Conservation (phyloP, 2,797 vertebrate genomes). For the Lophius americanus region DNA sequence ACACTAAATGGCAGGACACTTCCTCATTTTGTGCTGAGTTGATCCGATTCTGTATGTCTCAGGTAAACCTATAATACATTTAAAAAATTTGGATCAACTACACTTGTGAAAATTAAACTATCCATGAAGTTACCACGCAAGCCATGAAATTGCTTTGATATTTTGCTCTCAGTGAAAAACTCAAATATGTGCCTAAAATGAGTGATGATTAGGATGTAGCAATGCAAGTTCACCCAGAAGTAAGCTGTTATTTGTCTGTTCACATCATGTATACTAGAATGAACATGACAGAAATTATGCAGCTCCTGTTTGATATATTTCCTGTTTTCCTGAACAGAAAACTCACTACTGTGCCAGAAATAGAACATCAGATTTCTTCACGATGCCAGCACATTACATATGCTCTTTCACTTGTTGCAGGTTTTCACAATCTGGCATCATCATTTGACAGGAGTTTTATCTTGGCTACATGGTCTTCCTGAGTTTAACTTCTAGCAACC, state of each 20-base stretch:
- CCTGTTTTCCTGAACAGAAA: slow-evolving; percentile 65
- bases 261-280: slow-evolving; percentile 17
- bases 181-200: slow-evolving; percentile 21
- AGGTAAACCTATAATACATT: slow-evolving; percentile 51
- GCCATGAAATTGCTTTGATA: slow-evolving; percentile 56
- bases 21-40: slow-evolving; percentile 23
- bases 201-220: slow-evolving; percentile 29
- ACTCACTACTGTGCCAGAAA: slow-evolving; percentile 50
- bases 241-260: slow-evolving; percentile 26
- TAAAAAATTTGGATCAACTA: slow-evolving; percentile 43
- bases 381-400: slow-evolving; percentile 62
- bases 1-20: slow-evolving; percentile 28
- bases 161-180: slow-evolving; percentile 49
- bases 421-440: slow-evolving; percentile 21
- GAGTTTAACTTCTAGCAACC: slow-evolving; percentile 25
- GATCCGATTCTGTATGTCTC: slow-evolving; percentile 41
- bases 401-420: slow-evolving; percentile 39
- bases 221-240: slow-evolving; percentile 9
- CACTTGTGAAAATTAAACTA: slow-evolving; percentile 40
- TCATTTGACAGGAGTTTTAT: slow-evolving; percentile 15
- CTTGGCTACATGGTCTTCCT: neutral
- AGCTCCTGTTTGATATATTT: slow-evolving; percentile 20
- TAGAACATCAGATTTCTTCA: slow-evolving; percentile 57
- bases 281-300: slow-evolving; percentile 23
- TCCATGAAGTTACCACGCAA: slow-evolving; percentile 24